Conservation (phyloP, 2,888 invertebrate genomes). For the Ctena decussata region DNA sequence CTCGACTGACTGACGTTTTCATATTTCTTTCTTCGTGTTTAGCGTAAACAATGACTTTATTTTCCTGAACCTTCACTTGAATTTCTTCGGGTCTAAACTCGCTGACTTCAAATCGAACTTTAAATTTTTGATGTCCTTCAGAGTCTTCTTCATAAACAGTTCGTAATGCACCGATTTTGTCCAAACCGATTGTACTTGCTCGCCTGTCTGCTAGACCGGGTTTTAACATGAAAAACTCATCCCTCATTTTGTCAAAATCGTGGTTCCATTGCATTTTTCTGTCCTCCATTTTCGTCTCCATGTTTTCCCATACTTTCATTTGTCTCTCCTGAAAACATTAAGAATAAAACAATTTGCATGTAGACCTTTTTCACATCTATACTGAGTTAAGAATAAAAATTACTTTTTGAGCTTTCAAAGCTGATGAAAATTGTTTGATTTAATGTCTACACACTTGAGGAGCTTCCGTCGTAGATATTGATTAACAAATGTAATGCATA, state of each 20-base stretch:
- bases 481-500: no score
- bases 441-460: no score
- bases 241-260: constrained; percentile 84
- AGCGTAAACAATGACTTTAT: constrained; percentile 80
- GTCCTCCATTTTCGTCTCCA: constrained; percentile 82
- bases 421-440: no score
- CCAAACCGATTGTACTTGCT: constrained; percentile 69
- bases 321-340: constrained; percentile 83
- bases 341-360: no score
- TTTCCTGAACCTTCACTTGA: constrained; percentile 83
- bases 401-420: no score
- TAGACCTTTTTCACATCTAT: no score
- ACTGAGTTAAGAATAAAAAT: no score
- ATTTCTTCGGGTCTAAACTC: constrained; percentile 84
- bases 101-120: constrained; percentile 82
- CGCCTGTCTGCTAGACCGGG: constrained; percentile 78
- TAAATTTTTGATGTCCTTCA: constrained; percentile 78
- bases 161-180: constrained; percentile 74
- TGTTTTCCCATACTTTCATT: constrained; percentile 83
- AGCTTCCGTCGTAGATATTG: no score
- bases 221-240: constrained; percentile 86
- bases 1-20: constrained; percentile 79
- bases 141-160: constrained; percentile 78
- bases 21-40: constrained; percentile 79
- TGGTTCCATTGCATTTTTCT: constrained; percentile 82